Percentiles rank a stretch among this genome's conserved stretches.
These are phyloP conservation scores for Bovichtus diacanthus DNA, from an alignment of 2,797 vertebrate genomes.

Conservation along the genomic window DNA sequence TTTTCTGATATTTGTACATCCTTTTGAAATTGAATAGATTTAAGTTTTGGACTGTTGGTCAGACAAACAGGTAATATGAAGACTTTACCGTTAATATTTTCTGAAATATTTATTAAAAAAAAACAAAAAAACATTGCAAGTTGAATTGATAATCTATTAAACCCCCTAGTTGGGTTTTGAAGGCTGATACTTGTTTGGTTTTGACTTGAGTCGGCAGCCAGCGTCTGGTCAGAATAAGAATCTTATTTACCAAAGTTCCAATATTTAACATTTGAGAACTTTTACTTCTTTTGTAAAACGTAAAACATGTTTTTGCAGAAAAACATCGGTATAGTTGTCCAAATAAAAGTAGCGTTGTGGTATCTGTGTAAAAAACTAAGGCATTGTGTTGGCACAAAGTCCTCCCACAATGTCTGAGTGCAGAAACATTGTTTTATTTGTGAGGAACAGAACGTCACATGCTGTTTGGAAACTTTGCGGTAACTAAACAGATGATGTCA, in stretches of 20 bases:
- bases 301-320: neutral
- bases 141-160: too few species aligned
- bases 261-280: neutral
- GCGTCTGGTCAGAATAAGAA: neutral
- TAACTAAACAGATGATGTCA: conserved; percentile 55
- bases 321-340: neutral
- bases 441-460: conserved; percentile 33
- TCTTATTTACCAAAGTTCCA: neutral
- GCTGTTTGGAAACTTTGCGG: conserved; percentile 32
- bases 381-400: neutral
- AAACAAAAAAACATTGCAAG: too few species aligned
- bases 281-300: neutral
- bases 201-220: neutral
- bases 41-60: neutral
- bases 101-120: neutral
- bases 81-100: neutral
- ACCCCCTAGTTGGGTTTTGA: neutral
- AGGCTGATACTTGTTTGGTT: neutral
- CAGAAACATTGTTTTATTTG: conserved; percentile 28
- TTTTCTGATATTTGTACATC: neutral
- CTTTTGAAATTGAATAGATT: neutral
- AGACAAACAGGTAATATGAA: neutral
- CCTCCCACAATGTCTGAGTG: neutral
- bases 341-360: neutral
- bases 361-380: neutral